Base-by-base conservation (phyloP, 2,888 invertebrate species). In the Hemicrepidius hirtus region DNA sequence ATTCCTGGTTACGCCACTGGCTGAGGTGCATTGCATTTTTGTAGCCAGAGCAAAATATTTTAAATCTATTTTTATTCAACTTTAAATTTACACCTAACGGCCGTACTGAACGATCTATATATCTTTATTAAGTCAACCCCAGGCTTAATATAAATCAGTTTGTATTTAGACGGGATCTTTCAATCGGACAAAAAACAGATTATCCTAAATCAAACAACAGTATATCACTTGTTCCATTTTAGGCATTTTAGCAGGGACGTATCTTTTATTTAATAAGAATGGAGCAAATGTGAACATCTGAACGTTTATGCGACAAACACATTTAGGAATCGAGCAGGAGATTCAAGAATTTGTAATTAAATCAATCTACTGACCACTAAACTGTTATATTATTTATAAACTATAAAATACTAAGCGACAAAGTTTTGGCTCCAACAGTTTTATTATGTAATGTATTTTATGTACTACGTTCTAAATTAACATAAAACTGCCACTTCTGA, bases 81-180 rank as follows among this genome's bases (percentile, higher is more conserved):
- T 73, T 60, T 41, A 71, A 68, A 68, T 55, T 50, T 44, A 50
- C 68, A 57, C 59, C 72, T 72, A 69, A 70, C 62, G 67, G 46
- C 46, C 32, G 59, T 66, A 40, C 46, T 60, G 49, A 66, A 57
- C 63, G 73, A 65, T 71, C 75, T 75, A 77, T 77, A 77, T 77
- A 77, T 77, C 77, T 77, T 76, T 77, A 76, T 76, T 76, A 77
- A 77, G 77, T 77, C 77, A 74, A 66, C 44, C 70, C 76, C 64
- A 59, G 71, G 77, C 74, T 73, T 73, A 73, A 72, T 71, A 78
- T 79, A 79, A 79, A 79, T 79, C 78, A 77, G 76, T 66, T 78
- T 73, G 76, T 76, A 77, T 79, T 79, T 79, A 78, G 69, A 73
- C 74, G 75, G 74, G 76, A 76, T 79, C 77, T 74, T 75, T 77